Evolutionary conservation across 1,140 invertebrate genomes (phyloP).

Genomic region (Monochamus saltuarius): DNA sequence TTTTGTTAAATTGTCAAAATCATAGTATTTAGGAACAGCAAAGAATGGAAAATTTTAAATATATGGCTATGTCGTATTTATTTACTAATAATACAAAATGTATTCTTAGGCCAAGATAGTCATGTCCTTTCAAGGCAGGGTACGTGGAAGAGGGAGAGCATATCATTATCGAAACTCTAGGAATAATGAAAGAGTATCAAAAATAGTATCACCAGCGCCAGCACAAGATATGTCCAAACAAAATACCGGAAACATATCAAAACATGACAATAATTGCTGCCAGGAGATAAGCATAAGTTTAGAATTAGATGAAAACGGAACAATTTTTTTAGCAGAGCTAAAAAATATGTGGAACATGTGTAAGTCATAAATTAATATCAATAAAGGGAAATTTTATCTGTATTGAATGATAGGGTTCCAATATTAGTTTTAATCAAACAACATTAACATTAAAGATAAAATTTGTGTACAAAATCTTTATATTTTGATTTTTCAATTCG

Average conservation of each 20-base stretch:
- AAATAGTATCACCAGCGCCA: not conserved
- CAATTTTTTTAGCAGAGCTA: conserved; percentile 30
- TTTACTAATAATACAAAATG: no score
- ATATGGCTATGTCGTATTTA: no score
- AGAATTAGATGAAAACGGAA: conserved; percentile 30
- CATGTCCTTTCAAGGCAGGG: conserved; percentile 1
- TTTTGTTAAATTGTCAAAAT: no score
- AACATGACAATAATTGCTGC: conserved; percentile 42
- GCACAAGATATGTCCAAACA: not conserved
- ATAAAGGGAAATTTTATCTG: not conserved
- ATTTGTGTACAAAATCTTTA: no score
- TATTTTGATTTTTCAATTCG: no score
- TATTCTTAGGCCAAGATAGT: no score
- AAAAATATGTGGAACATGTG: conserved; percentile 37
- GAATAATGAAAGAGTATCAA: not conserved
- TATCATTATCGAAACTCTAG: conserved; percentile 4
- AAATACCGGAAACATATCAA: conserved; percentile 28
- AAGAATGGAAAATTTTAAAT: no score
- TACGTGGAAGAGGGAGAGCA: conserved; percentile 13
- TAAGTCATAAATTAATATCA: conserved; percentile 24
- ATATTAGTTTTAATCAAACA: no score
- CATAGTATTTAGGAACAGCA: no score
- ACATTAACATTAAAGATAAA: no score
- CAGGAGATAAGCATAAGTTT: conserved; percentile 30
- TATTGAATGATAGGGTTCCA: no score